Base-by-base conservation (phyloP, 2,797 vertebrate genomes). In the Rhynchotus rufescens region DNA sequence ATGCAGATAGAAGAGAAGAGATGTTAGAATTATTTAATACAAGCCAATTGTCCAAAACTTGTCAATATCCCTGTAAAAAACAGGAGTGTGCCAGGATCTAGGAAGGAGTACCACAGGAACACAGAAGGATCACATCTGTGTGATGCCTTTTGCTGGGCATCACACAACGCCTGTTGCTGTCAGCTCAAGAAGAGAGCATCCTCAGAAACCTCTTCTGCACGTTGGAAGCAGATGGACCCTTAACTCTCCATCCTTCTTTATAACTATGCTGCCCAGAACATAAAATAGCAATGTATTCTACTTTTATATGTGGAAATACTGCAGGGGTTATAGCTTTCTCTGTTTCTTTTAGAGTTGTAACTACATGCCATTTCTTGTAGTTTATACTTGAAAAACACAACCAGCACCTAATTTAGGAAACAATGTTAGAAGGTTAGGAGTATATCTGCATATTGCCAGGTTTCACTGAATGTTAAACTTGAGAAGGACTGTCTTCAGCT, bases 401-500 rank as follows among this genome's bases (percentile, higher is more conserved):
- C 26, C 38, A 82, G 62, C 36, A 89, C 86, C 21, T 9, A 42
- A 76, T 74, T 73, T 47, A 89, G 38, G 56, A 79, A 79, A 15
- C 15, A 15, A 17, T 8, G 22, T 73, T 59, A 84, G 26, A 47
- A 3, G 0, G 44, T 44, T 15, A 81, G 51, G 15, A 92, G 44
- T 78, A 77, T 62, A 88, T 56, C 36, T 83, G 64, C 59, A 62
- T 68, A 79, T 21, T 81, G 60, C 42, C 76, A 4, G 51, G 67
- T 85, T 89, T 92, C 73, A 74, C 36, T 60, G 44, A 94, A 87
- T 73, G 40, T 45, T 65, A 84, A 85, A 74, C 40, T 84, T 38
- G 40, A 5, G 19, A 90, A 89, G 64, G n/a, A 49, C 47, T 56
- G 21, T 86, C 81, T 74, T 91, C 40, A 42, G 67, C 75, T 64